A percentile compares a stretch with the other conserved stretches of the same genome.
Evolutionary conservation across 2,888 invertebrate species (phyloP).

Genomic region (Chrysolina oricalcia): DNA sequence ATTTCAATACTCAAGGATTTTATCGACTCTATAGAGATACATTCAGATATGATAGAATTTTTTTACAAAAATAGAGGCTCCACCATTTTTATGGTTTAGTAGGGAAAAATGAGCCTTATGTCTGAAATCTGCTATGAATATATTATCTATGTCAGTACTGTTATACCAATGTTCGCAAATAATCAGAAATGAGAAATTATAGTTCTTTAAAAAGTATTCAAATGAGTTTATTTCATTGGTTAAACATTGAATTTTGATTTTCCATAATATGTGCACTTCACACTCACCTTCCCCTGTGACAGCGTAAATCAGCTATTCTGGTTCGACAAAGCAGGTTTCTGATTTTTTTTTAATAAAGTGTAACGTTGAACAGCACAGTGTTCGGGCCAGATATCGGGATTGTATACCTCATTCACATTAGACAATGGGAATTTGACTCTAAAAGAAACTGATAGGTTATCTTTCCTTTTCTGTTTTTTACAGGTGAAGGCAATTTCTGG

Average conservation of each 20-base stretch:
- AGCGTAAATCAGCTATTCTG: background rate
- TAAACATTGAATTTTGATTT: background rate
- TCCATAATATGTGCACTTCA: background rate
- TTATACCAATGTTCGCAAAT: background rate
- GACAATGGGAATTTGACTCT: background rate
- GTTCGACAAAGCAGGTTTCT: background rate
- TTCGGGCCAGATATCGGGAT: background rate
- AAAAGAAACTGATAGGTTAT: background rate
- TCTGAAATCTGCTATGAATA: too few relatives aligned
- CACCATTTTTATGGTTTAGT: background rate
- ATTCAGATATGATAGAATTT: background rate
- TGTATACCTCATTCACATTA: background rate
- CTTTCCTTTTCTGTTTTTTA: background rate
- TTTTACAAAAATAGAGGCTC: background rate
- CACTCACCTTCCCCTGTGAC: background rate
- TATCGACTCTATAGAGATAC: background rate
- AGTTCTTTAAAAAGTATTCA: background rate
- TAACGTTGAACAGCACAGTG: background rate
- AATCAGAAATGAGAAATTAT: background rate
- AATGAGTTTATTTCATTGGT: background rate
- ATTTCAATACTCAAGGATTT: background rate
- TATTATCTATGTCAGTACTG: background rate
- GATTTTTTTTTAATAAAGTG: background rate
- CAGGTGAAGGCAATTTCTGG: background rate
- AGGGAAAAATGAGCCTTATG: too few relatives aligned